A percentile compares a stretch with the other conserved stretches of the same genome.
phyloP scores from a whole-genome alignment of 2,888 invertebrate species.

The Bibio marci region DNA sequence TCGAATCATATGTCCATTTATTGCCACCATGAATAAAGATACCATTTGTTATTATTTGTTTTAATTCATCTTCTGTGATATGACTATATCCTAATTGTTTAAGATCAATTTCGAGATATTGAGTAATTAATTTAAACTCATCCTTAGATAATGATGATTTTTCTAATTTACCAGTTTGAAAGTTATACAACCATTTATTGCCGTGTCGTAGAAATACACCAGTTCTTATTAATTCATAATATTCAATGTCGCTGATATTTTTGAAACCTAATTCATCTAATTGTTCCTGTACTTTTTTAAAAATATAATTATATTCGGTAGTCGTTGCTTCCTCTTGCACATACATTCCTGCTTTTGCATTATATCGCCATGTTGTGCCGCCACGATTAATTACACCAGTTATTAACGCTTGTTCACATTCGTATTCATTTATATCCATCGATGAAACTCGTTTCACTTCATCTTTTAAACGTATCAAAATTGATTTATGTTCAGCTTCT shows the following conservation, averaged over 20 bases:
- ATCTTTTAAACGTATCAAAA: neutral
- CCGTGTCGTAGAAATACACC: neutral
- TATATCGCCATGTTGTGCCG: constrained; percentile 1
- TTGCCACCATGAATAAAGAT: too few species aligned
- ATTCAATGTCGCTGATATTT: constrained; percentile 1
- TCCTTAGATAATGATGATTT: too few species aligned
- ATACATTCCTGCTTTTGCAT: neutral
- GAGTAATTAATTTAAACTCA: too few species aligned
- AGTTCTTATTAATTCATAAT: neutral
- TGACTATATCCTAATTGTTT: too few species aligned
- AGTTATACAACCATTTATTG: neutral
- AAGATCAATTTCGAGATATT: neutral
- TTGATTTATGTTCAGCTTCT: too few species aligned
- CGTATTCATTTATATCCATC: neutral
- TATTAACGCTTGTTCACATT: neutral
- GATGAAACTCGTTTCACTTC: constrained; percentile 1
- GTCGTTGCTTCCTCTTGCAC: neutral
- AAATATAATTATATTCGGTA: neutral
- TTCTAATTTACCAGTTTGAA: too few species aligned
- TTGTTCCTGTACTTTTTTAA: neutral
- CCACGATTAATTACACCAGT: constrained; percentile 1
- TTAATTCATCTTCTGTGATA: too few species aligned
- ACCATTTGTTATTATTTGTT: too few species aligned
- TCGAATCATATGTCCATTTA: too few species aligned
- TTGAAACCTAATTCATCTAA: neutral